These are phyloP conservation scores for Drosophila anomalata DNA, from an alignment of 2,888 invertebrate genomes.

Conservation along the genomic window DNA sequence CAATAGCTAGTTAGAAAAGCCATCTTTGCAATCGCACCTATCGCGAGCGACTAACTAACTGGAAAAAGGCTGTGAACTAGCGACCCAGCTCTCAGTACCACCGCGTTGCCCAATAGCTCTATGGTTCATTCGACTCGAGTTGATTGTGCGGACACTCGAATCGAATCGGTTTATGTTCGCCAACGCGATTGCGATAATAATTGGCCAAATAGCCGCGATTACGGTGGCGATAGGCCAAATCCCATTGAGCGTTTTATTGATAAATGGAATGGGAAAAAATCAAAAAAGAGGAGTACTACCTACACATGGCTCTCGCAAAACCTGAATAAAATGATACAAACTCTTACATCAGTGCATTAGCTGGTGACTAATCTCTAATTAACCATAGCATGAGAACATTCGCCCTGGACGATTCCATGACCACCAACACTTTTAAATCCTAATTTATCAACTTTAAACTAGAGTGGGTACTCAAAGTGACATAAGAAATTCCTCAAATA, in stretches of 20 bases:
- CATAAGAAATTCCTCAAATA: neutral
- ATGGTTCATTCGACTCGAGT: neutral
- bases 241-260: neutral
- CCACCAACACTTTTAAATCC: neutral
- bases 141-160: conserved; percentile 54
- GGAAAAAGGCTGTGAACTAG: conserved; percentile 2
- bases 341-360: neutral
- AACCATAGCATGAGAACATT: neutral
- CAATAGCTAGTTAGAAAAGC: conserved; percentile 26
- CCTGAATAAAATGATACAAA: neutral
- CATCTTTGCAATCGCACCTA: conserved; percentile 57
- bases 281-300: neutral
- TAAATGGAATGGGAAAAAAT: neutral
- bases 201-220: conserved; percentile 19
- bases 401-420: too few relatives aligned
- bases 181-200: conserved; percentile 37
- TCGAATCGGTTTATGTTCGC: conserved; percentile 46
- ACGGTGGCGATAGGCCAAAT: conserved; percentile 16
- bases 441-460: neutral
- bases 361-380: neutral
- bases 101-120: conserved; percentile 34
- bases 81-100: conserved; percentile 9
- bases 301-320: neutral
- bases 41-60: conserved; percentile 49
- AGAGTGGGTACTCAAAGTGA: neutral